These are phyloP conservation scores for Craseonycteris thonglongyai DNA, from an alignment of 2,113 vertebrate species.

Conservation along the genomic window DNA sequence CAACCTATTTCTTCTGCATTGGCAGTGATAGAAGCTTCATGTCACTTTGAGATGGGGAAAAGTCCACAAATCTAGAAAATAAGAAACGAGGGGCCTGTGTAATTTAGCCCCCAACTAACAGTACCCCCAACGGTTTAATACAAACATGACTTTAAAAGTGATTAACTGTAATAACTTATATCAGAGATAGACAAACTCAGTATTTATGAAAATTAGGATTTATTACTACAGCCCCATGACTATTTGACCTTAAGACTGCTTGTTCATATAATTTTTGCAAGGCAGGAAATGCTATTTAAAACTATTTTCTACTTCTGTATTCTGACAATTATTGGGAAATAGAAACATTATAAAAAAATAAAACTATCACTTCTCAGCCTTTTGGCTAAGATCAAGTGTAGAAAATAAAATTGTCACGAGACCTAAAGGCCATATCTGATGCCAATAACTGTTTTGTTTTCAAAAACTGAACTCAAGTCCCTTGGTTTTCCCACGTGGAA, in stretches of 20 bases:
- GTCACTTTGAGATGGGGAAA: background rate
- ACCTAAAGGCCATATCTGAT: background rate
- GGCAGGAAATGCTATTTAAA: constrained; percentile 18
- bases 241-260: background rate
- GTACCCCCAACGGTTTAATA: background rate
- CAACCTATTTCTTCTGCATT: background rate
- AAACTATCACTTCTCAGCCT: background rate
- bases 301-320: constrained; percentile 8
- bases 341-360: background rate
- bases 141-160: background rate
- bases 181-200: background rate
- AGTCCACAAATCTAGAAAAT: background rate
- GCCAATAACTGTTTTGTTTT: background rate
- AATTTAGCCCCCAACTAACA: background rate
- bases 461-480: background rate
- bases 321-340: constrained; percentile 18
- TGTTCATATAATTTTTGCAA: background rate
- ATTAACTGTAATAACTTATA: background rate
- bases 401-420: background rate
- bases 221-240: background rate
- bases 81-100: background rate
- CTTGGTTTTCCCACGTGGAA: background rate
- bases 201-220: background rate
- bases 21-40: background rate
- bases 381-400: too few relatives aligned